Conservation (phyloP, 2,113 vertebrate genomes). For the Psittacula cyanocephala region DNA sequence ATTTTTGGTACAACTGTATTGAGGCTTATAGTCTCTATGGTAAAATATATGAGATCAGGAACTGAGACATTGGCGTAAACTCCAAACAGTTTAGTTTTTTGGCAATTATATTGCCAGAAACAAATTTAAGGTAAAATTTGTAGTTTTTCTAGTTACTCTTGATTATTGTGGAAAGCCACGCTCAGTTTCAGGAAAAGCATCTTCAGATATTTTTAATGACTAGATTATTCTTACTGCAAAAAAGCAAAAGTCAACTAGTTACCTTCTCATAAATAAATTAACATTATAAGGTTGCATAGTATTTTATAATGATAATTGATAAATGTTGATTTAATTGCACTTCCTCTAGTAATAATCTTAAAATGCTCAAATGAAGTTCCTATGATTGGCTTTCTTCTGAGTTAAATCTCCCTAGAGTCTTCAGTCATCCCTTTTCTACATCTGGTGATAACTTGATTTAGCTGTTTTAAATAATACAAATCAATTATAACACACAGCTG, state of each 20-base stretch:
- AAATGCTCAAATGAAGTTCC: conserved; percentile 69
- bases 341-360: conserved; percentile 75
- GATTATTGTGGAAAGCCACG: not conserved
- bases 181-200: not conserved
- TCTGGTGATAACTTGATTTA: conserved; percentile 72
- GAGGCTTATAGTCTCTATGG: not conserved
- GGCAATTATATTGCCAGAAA: not conserved
- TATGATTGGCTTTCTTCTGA: conserved; percentile 74
- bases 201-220: conserved; percentile 3
- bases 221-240: conserved; percentile 33
- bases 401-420: conserved; percentile 72
- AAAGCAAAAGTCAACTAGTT: conserved; percentile 65
- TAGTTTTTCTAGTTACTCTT: not conserved
- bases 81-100: not conserved
- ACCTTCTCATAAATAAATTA: conserved; percentile 69
- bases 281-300: conserved; percentile 64
- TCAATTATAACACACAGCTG: conserved; percentile 81
- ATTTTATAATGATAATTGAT: conserved; percentile 77
- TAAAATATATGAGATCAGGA: not conserved
- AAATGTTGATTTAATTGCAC: conserved; percentile 78
- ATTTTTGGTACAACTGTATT: not conserved
- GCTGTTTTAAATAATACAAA: conserved; percentile 82
- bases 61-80: not conserved
- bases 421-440: conserved; percentile 71
- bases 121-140: not conserved